These are phyloP conservation scores for Gadopsis marmoratus DNA, from an alignment of 2,797 vertebrate species.

Conservation along the genomic window DNA sequence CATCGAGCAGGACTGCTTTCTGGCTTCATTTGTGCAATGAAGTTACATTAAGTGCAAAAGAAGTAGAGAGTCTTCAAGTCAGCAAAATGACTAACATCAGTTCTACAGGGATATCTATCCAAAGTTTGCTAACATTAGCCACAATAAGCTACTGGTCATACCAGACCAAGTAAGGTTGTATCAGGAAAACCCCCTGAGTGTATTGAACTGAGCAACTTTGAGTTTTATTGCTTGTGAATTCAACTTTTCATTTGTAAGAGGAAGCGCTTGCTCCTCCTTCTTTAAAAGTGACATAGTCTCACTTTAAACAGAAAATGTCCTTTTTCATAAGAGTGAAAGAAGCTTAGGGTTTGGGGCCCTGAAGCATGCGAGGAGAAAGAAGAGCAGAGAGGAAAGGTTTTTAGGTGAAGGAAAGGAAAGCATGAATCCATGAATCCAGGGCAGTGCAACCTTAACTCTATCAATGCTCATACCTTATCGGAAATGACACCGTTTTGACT, in stretches of 20 bases:
- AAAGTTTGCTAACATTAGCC: not conserved
- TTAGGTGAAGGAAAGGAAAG: not conserved
- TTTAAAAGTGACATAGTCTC: not conserved
- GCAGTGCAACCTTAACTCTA: conserved; percentile 12
- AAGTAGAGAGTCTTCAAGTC: not conserved
- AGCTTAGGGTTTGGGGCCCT: not conserved
- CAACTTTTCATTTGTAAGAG: not conserved
- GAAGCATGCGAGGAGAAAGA: not conserved
- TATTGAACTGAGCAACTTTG: not conserved
- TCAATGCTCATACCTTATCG: conserved; percentile 17
- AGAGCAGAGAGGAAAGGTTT: not conserved
- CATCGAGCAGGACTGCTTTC: not conserved
- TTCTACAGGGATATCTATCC: not conserved
- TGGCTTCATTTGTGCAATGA: not conserved
- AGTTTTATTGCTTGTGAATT: not conserved
- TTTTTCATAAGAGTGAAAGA: not conserved
- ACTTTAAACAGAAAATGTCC: not conserved
- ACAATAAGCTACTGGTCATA: not conserved
- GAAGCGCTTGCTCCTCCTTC: not conserved
- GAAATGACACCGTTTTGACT: conserved; percentile 24
- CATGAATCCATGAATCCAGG: conserved; percentile 21
- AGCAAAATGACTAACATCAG: not conserved
- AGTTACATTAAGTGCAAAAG: no score
- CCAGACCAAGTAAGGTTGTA: not conserved
- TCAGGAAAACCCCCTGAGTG: not conserved